Conservation (phyloP, 1,140 invertebrate genomes). For the Campodea augens region DNA sequence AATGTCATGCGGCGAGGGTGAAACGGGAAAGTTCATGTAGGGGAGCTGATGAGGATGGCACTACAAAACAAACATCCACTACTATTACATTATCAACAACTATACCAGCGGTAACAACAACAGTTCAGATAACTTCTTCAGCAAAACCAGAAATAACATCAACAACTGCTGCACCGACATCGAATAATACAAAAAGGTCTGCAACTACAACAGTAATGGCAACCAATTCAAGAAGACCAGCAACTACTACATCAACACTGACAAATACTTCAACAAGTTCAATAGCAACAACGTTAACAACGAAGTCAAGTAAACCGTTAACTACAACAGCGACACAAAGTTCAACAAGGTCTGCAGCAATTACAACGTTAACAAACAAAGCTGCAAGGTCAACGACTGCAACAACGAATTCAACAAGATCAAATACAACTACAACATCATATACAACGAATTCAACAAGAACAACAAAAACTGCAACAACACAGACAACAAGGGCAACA, state of each 20-base stretch:
- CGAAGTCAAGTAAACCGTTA: not conserved
- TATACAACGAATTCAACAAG: not conserved
- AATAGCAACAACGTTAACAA: not conserved
- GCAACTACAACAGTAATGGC: not conserved
- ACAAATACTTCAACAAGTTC: not conserved
- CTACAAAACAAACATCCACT: not conserved
- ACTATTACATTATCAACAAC: not conserved
- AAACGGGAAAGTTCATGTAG: no score
- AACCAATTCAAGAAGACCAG: not conserved
- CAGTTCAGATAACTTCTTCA: not conserved
- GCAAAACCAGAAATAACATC: not conserved
- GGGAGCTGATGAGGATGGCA: no score
- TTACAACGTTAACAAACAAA: constrained; percentile 5
- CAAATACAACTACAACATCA: not conserved
- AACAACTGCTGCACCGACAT: not conserved
- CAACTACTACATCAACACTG: not conserved
- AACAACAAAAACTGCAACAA: constrained; percentile 3
- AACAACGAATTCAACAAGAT: not conserved
- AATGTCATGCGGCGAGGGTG: no score
- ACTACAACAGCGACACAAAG: constrained; percentile 3
- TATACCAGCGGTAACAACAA: not conserved
- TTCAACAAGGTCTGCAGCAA: constrained; percentile 1
- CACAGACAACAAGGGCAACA: not conserved
- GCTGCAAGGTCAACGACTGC: constrained; percentile 2
- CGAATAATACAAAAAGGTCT: not conserved